Base-by-base conservation (phyloP, 1,140 invertebrate species). In the Onthophagus taurus region DNA sequence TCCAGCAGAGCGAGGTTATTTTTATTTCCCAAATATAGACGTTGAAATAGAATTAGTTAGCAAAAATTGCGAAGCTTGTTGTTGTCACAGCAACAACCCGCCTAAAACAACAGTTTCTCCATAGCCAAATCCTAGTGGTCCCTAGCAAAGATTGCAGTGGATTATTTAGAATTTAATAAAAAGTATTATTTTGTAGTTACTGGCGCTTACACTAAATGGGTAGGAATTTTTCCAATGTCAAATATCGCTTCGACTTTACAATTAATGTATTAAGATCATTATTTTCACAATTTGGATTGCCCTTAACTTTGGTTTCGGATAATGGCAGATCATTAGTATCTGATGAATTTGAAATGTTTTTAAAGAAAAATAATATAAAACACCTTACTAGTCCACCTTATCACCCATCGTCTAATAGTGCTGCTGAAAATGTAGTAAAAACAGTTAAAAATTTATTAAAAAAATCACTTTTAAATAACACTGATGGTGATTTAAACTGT, bases 361-460 rank as follows among this genome's bases (percentile, higher is more conserved):
- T 54, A 14, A 31, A 42, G 23, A 8, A 36, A 21, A 51, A 56
- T 35, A 54, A 51, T 13, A 31, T 58, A 6, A 47, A 52, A 29
- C 49, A 53, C 19, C 42, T 31, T n/a, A 47, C 48, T 31, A 31
- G 48, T 6, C 44, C 52, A 4, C 48, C 49, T 5, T 58, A 55
- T 34, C 38, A 51, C 31, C 48, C 50, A 5, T 20, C 50, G 9
- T 50, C 48, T 9, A 59, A 57, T 34, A 55, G 54, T 2, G 49
- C 49, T 35, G 50, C 55, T 5, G 60, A 59, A 49, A 57, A 53
- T 39, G 52, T 54, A 17, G 54, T 64, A 4, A 50, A 50, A 45
- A 50, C 52, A 1, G 46, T 58, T 29, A 65, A 65, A 47, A 16
- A 49, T 2, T 45, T 13, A 8, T 14, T 41, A 12, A 24, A 41